These are phyloP conservation scores for Chromis chromis DNA, from an alignment of 2,797 vertebrate genomes.

Conservation along the genomic window DNA sequence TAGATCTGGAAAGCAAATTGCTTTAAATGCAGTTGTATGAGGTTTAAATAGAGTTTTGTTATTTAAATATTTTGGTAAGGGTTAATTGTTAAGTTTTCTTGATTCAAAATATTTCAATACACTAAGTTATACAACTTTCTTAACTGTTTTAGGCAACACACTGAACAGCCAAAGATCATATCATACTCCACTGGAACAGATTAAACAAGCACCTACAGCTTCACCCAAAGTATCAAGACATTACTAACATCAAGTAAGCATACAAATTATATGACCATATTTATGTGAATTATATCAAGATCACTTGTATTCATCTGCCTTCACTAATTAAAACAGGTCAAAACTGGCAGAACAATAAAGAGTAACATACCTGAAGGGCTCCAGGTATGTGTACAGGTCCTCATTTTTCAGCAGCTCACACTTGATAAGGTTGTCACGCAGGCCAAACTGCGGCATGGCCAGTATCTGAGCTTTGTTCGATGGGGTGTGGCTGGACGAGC, in stretches of 20 bases:
- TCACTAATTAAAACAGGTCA: not conserved
- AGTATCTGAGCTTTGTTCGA: constrained; percentile 89
- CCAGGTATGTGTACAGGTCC: constrained; percentile 89
- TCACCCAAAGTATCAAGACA: not conserved
- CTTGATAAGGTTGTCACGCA: constrained; percentile 92
- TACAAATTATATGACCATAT: not conserved
- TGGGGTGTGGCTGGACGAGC: constrained; percentile 83
- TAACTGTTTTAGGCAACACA: not conserved
- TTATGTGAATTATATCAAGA: not conserved
- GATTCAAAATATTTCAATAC: not conserved
- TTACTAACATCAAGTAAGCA: not conserved
- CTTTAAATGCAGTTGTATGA: not conserved
- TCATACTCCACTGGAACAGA: not conserved
- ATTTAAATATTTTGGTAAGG: not conserved
- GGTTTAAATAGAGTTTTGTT: not conserved
- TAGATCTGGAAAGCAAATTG: not conserved
- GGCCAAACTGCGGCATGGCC: constrained; percentile 88
- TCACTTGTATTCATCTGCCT: not conserved
- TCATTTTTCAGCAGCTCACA: constrained; percentile 92
- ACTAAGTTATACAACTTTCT: not conserved
- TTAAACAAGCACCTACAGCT: not conserved
- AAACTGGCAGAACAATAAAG: not conserved
- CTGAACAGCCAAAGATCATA: not conserved
- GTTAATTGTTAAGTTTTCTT: not conserved
- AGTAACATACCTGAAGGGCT: constrained; percentile 88